Percentiles rank a stretch among this genome's conserved stretches.
phyloP scores from a whole-genome alignment of 2,888 invertebrate species.

The Cryptus armator region DNA sequence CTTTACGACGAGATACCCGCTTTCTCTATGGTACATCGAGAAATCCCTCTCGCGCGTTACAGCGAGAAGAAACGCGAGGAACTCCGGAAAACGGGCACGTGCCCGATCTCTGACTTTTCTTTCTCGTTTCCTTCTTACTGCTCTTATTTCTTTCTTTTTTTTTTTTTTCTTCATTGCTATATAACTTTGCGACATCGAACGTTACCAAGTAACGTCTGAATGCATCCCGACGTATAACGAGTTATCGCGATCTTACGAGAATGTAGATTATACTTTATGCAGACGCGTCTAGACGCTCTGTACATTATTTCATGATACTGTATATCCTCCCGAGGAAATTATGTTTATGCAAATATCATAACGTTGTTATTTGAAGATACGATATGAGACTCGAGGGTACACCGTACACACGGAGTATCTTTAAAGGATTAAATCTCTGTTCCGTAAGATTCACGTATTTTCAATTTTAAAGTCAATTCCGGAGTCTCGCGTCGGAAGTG shows the following conservation, averaged over 20 bases:
- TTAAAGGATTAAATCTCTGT: neutral
- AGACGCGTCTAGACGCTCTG: neutral
- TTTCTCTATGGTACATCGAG: slow-evolving; percentile 4
- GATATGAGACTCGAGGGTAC: neutral
- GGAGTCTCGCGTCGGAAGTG: neutral
- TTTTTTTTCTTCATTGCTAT: neutral
- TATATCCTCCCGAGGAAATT: neutral
- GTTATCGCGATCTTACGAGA: neutral
- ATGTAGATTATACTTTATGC: neutral
- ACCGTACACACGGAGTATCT: neutral
- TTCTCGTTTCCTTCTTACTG: neutral
- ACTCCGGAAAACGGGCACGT: slow-evolving; percentile 34
- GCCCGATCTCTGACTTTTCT: slow-evolving; percentile 19
- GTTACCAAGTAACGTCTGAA: neutral
- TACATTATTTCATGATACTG: neutral
- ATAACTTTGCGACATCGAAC: neutral
- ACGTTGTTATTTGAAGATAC: neutral
- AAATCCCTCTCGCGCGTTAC: slow-evolving; percentile 16
- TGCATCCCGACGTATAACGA: neutral
- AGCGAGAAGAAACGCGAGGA: neutral
- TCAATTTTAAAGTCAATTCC: slow-evolving; percentile 3
- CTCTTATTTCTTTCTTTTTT: neutral
- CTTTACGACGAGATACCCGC: slow-evolving; percentile 47
- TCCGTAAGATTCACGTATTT: neutral
- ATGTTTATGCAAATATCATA: slow-evolving; percentile 8